These are phyloP conservation scores for Diplogasteroides magnus DNA, from an alignment of 1,140 invertebrate species.

Conservation along the genomic window DNA sequence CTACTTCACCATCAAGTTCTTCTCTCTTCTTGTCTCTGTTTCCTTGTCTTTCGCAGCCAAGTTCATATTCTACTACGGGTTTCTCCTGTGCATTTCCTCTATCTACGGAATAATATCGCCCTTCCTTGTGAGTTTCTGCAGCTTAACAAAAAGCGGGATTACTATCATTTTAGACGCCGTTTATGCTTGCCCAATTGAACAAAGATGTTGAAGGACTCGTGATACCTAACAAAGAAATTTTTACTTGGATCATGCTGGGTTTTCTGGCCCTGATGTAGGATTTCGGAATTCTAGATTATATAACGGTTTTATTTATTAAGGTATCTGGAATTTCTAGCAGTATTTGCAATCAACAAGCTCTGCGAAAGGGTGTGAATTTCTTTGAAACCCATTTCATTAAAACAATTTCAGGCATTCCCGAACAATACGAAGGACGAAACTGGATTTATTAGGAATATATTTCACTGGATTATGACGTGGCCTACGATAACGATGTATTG, in stretches of 20 bases:
- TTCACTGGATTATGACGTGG: slow-evolving; percentile 29
- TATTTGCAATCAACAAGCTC: slow-evolving; percentile 29
- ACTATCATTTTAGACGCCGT: slow-evolving; percentile 2
- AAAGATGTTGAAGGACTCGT: slow-evolving; percentile 14
- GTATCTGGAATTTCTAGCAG: no score
- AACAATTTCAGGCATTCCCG: slow-evolving; percentile 31
- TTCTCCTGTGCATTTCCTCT: slow-evolving; percentile 30
- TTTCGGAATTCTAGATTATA: no score
- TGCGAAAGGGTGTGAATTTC: slow-evolving; percentile 22
- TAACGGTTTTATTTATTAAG: no score
- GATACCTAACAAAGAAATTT: slow-evolving; percentile 13
- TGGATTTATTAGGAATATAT: slow-evolving; percentile 30
- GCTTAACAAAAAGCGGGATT: neutral
- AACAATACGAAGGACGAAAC: slow-evolving; percentile 22
- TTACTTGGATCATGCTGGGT: slow-evolving; percentile 20
- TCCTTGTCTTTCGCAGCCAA: slow-evolving; percentile 22
- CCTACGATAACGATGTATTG: slow-evolving; percentile 38
- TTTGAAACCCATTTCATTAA: no score
- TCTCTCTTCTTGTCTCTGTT: slow-evolving; percentile 17
- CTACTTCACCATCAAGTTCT: slow-evolving; percentile 37
- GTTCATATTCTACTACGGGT: slow-evolving; percentile 39
- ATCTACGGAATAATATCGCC: slow-evolving; percentile 33
- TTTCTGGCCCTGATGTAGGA: no score
- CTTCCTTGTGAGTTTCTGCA: slow-evolving; percentile 15
- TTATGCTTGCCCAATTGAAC: neutral